Conservation (phyloP, 2,797 vertebrate species). For the Okamejei kenojei region DNA sequence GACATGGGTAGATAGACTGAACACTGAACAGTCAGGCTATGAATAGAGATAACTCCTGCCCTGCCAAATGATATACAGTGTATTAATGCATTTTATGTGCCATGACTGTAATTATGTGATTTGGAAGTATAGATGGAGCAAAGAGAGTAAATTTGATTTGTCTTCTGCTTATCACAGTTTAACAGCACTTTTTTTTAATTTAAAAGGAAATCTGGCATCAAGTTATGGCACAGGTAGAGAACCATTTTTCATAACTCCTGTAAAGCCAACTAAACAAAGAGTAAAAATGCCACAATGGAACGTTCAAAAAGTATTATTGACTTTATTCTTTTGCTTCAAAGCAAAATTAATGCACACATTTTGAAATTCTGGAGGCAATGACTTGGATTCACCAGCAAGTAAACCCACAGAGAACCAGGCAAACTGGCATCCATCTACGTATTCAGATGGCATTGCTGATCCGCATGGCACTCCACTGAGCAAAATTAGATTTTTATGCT, state of each 20-base stretch:
- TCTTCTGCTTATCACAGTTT: not conserved
- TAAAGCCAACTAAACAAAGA: not conserved
- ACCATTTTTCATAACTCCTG: not conserved
- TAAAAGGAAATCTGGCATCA: not conserved
- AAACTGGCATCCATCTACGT: slow-evolving; percentile 14
- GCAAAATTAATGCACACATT: not conserved
- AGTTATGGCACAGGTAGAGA: not conserved
- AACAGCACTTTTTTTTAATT: not conserved
- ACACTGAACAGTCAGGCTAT: not conserved
- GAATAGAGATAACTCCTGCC: not conserved
- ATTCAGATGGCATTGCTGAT: slow-evolving; percentile 18
- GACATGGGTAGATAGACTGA: not conserved
- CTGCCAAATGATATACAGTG: not conserved
- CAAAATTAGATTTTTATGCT: slow-evolving; percentile 9
- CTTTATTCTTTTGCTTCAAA: not conserved
- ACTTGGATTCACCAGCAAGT: not conserved
- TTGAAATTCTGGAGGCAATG: not conserved
- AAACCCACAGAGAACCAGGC: slow-evolving; percentile 27
- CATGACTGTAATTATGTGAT: not conserved
- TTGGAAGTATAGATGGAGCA: not conserved
- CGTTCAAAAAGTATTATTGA: not conserved
- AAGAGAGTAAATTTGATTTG: not conserved
- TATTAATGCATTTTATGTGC: not conserved
- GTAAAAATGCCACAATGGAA: not conserved
- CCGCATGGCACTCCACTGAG: slow-evolving; percentile 18